phyloP scores from a whole-genome alignment of 2,797 vertebrate genomes.

The Megaceryle alcyon region DNA sequence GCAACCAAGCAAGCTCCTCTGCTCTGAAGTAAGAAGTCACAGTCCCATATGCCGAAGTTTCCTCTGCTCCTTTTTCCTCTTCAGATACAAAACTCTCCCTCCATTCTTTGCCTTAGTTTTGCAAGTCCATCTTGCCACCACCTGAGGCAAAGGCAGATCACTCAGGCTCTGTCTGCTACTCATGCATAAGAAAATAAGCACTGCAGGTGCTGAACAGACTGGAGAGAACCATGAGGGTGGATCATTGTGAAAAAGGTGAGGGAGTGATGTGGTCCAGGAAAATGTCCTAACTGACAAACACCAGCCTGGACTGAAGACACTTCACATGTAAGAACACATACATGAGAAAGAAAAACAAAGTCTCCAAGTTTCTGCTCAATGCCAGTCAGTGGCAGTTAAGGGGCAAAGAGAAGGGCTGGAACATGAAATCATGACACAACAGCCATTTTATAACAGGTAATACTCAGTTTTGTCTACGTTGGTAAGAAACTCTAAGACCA shows the following conservation, averaged over 20 bases:
- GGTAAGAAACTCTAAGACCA: background rate
- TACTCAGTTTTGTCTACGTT: background rate
- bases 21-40: background rate
- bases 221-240: background rate
- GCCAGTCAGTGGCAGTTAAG: background rate
- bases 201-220: background rate
- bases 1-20: background rate
- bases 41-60: background rate
- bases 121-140: background rate
- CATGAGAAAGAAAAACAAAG: background rate
- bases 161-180: background rate
- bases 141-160: background rate
- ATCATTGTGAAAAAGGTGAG: background rate
- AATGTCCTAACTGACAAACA: background rate
- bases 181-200: background rate
- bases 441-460: background rate
- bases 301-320: background rate
- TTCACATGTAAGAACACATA: background rate
- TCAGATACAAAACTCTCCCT: background rate
- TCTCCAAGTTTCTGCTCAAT: background rate
- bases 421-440: background rate
- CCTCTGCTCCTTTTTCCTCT: background rate
- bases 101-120: background rate
- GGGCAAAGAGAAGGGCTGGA: background rate
- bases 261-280: background rate